phyloP scores from a whole-genome alignment of 2,888 invertebrate genomes.

The Nebria salina region DNA sequence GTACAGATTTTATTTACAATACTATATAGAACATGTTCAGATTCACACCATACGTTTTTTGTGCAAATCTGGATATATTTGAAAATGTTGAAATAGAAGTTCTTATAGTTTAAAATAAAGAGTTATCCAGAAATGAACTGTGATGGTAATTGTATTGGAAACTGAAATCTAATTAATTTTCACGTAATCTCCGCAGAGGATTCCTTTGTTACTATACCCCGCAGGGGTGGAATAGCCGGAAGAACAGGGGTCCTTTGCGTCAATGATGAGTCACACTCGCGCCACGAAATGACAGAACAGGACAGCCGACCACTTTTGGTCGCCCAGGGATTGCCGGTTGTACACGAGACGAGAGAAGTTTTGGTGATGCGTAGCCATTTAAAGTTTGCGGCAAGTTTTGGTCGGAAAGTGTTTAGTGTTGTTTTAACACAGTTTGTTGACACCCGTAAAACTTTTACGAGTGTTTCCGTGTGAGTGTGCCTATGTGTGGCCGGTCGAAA shows the following conservation, averaged over 20 bases:
- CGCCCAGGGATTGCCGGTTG: constrained; percentile 18
- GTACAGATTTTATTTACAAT: too few relatives aligned
- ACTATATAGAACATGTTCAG: too few relatives aligned
- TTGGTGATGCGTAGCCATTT: constrained; percentile 41
- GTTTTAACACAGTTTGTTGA: constrained; percentile 46
- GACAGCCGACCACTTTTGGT: neutral
- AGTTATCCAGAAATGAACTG: neutral
- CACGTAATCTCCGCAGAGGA: neutral
- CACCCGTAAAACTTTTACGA: constrained; percentile 44
- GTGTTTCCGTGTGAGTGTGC: constrained; percentile 21
- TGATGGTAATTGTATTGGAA: neutral
- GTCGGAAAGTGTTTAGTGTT: constrained; percentile 43
- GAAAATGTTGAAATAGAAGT: too few relatives aligned
- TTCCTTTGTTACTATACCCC: neutral
- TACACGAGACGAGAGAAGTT: constrained; percentile 21
- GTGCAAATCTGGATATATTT: too few relatives aligned
- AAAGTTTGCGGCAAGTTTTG: constrained; percentile 38
- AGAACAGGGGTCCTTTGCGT: constrained; percentile 4
- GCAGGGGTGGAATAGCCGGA: neutral
- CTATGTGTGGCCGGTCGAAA: neutral
- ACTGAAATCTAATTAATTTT: neutral
- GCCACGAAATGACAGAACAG: constrained; percentile 29
- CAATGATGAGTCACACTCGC: constrained; percentile 34
- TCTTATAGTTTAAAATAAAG: neutral
- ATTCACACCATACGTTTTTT: too few relatives aligned